These are phyloP conservation scores for Gila robusta DNA, from an alignment of 2,797 vertebrate species.

Conservation along the genomic window DNA sequence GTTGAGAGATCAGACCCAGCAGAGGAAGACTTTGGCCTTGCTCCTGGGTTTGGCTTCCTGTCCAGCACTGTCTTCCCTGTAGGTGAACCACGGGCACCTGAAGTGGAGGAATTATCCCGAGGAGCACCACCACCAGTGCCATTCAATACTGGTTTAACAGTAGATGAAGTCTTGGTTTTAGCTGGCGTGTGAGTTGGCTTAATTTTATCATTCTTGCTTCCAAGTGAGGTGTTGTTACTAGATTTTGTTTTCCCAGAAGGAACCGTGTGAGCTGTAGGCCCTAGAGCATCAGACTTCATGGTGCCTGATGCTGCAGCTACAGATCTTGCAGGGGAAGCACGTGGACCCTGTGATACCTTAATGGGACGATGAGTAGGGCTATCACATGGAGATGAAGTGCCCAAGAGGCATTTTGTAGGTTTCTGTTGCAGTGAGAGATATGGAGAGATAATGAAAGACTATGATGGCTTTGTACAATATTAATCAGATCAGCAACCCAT, in stretches of 20 bases:
- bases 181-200: slow-evolving; percentile 76
- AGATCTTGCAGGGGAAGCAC: slow-evolving; percentile 67
- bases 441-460: not conserved
- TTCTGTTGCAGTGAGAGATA: slow-evolving; percentile 73
- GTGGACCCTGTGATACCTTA: slow-evolving; percentile 69
- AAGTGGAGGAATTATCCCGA: slow-evolving; percentile 75
- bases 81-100: slow-evolving; percentile 76
- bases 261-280: slow-evolving; percentile 80
- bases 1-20: slow-evolving; percentile 70
- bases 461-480: slow-evolving; percentile 14
- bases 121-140: slow-evolving; percentile 77
- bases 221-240: slow-evolving; percentile 81
- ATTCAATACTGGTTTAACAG: slow-evolving; percentile 78
- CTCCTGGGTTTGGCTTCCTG: slow-evolving; percentile 81
- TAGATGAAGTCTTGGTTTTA: slow-evolving; percentile 81
- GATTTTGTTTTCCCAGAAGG: slow-evolving; percentile 80
- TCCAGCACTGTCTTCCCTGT: slow-evolving; percentile 75
- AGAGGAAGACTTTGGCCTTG: slow-evolving; percentile 86
- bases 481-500: slow-evolving; percentile 33
- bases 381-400: slow-evolving; percentile 73
- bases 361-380: slow-evolving; percentile 74
- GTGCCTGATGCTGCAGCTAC: slow-evolving; percentile 72
- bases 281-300: slow-evolving; percentile 98
- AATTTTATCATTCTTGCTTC: slow-evolving; percentile 82
- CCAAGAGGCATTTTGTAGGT: slow-evolving; percentile 78